Percentiles rank a stretch among this genome's conserved stretches.
phyloP scores from a whole-genome alignment of 2,888 invertebrate species.

The Endomychus coccineus region DNA sequence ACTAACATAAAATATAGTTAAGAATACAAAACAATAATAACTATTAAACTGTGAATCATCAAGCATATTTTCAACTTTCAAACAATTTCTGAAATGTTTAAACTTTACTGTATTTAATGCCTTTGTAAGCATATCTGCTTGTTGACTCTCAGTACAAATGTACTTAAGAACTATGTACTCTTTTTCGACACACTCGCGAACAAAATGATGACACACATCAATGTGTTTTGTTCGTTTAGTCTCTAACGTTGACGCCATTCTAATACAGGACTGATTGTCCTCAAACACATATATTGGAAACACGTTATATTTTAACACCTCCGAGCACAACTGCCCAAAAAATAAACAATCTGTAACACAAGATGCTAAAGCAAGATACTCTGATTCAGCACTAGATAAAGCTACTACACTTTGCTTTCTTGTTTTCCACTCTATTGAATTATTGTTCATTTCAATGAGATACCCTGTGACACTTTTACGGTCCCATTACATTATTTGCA shows the following conservation, averaged over 20 bases:
- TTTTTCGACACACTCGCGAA: too few relatives aligned
- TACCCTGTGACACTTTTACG: slow-evolving; percentile 22
- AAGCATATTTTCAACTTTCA: too few relatives aligned
- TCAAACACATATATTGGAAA: slow-evolving; percentile 17
- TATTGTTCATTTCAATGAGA: slow-evolving; percentile 19
- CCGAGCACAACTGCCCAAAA: slow-evolving; percentile 17
- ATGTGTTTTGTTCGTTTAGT: slow-evolving; percentile 20
- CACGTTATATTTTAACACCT: slow-evolving; percentile 13
- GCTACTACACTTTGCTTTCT: slow-evolving; percentile 19
- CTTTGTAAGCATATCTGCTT: not conserved
- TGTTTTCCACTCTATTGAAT: slow-evolving; percentile 19
- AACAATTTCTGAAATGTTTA: slow-evolving; percentile 1
- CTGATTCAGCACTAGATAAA: slow-evolving; percentile 20
- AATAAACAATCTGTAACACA: slow-evolving; percentile 21
- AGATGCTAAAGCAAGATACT: slow-evolving; percentile 19
- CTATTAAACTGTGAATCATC: too few relatives aligned
- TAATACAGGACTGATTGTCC: slow-evolving; percentile 15
- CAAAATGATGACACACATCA: slow-evolving; percentile 17
- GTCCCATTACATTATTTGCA: slow-evolving; percentile 19
- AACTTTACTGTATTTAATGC: not conserved
- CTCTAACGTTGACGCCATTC: slow-evolving; percentile 16
- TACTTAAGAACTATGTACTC: too few relatives aligned
- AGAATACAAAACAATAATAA: too few relatives aligned
- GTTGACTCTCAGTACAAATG: not conserved
- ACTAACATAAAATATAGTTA: too few relatives aligned